A percentile compares a stretch with the other conserved stretches of the same genome.
These are phyloP conservation scores for Phasianus colchicus DNA, from an alignment of 2,113 vertebrate genomes.

Conservation along the genomic window DNA sequence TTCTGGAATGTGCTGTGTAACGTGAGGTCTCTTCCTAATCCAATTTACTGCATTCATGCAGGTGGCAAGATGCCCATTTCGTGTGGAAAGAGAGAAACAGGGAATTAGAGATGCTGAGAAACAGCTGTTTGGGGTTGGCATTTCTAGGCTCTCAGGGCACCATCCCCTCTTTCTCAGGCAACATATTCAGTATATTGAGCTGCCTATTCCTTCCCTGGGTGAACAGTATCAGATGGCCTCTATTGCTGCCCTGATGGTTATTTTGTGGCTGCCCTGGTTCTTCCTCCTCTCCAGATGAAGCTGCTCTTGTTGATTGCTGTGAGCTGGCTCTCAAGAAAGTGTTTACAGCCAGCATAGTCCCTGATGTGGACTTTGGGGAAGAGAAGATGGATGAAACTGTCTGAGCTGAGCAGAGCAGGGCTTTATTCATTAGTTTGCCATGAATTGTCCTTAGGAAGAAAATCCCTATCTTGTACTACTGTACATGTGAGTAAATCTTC, in stretches of 20 bases:
- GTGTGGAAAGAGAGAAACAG: not conserved
- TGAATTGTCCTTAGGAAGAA: not conserved
- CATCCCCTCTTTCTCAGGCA: not conserved
- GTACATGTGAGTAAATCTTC: not conserved
- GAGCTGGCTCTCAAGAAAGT: rapidly evolving
- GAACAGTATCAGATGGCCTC: not conserved
- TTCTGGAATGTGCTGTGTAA: not conserved
- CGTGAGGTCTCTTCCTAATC: not conserved
- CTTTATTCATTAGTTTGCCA: not conserved
- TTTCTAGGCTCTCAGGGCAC: not conserved
- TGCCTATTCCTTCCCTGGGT: not conserved
- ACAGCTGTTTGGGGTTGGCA: not conserved
- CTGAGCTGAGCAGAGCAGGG: not conserved
- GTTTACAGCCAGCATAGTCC: not conserved
- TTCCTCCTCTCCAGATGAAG: not conserved
- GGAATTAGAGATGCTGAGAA: rapidly evolving
- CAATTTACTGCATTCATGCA: rapidly evolving
- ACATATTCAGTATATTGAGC: not conserved
- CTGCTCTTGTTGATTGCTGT: not conserved
- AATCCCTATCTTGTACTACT: not conserved
- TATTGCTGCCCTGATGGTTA: not conserved
- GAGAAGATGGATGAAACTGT: not conserved
- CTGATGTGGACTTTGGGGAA: not conserved
- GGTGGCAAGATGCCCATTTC: not conserved
- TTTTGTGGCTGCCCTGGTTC: not conserved